Conservation (phyloP, 2,888 invertebrate genomes). For the Noctua comes region DNA sequence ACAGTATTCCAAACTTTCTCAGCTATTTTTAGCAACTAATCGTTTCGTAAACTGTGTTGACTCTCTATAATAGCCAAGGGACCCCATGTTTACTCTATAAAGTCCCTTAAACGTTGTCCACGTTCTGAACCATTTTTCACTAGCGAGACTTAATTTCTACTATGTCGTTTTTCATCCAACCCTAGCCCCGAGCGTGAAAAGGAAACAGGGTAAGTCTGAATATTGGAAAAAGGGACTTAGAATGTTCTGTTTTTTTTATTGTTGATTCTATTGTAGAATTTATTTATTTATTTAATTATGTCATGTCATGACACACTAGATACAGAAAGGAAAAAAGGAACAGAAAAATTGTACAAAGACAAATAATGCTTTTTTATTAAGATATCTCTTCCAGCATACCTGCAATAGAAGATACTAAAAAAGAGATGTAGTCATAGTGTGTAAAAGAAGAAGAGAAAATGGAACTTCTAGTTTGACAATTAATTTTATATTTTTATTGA, state of each 20-base stretch:
- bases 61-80: slow-evolving; percentile 59
- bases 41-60: slow-evolving; percentile 63
- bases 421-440: too few relatives aligned
- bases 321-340: too few relatives aligned
- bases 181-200: slow-evolving; percentile 65
- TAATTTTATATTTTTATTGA: background rate
- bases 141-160: slow-evolving; percentile 85
- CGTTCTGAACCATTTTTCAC: slow-evolving; percentile 85
- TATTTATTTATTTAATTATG: too few relatives aligned
- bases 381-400: too few relatives aligned
- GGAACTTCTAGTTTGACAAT: background rate
- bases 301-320: too few relatives aligned
- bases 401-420: too few relatives aligned
- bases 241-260: too few relatives aligned
- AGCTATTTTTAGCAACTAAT: slow-evolving; percentile 38
- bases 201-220: slow-evolving; percentile 55
- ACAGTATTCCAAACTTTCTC: background rate
- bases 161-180: slow-evolving; percentile 87
- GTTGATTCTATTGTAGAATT: background rate
- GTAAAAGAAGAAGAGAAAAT: too few relatives aligned
- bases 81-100: slow-evolving; percentile 61
- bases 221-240: background rate
- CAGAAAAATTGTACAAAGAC: too few relatives aligned
- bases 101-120: slow-evolving; percentile 78
- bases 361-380: too few relatives aligned